phyloP scores from a whole-genome alignment of 2,797 vertebrate species.

The Bucorvus abyssinicus region DNA sequence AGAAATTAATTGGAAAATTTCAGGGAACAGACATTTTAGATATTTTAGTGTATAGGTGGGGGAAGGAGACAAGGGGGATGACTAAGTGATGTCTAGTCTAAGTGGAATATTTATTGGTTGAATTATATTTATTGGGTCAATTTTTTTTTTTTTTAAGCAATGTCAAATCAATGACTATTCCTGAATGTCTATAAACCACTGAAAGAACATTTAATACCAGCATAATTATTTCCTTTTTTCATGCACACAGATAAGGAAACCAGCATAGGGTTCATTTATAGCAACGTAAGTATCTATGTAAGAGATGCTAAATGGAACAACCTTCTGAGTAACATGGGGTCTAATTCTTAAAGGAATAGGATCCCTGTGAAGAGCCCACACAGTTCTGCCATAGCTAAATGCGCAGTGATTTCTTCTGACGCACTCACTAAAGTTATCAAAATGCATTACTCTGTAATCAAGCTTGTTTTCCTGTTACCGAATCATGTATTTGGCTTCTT shows the following conservation, averaged over 20 bases:
- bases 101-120: neutral
- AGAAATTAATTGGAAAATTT: neutral
- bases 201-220: neutral
- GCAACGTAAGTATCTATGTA: neutral
- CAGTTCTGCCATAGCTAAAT: neutral
- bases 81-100: neutral
- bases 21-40: neutral
- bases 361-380: neutral
- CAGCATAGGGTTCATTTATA: neutral
- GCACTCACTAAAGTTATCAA: neutral
- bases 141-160: neutral
- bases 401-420: neutral
- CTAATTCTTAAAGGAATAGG: neutral
- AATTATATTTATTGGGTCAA: neutral
- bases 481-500: neutral
- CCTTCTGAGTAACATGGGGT: neutral
- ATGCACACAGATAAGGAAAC: neutral
- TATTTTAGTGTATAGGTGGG: neutral
- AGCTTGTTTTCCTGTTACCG: neutral
- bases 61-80: neutral
- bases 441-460: neutral
- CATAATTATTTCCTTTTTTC: neutral
- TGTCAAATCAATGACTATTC: neutral
- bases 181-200: neutral
- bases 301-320: neutral